Conservation (phyloP, 2,113 vertebrate genomes). For the Nematolebias whitei region DNA sequence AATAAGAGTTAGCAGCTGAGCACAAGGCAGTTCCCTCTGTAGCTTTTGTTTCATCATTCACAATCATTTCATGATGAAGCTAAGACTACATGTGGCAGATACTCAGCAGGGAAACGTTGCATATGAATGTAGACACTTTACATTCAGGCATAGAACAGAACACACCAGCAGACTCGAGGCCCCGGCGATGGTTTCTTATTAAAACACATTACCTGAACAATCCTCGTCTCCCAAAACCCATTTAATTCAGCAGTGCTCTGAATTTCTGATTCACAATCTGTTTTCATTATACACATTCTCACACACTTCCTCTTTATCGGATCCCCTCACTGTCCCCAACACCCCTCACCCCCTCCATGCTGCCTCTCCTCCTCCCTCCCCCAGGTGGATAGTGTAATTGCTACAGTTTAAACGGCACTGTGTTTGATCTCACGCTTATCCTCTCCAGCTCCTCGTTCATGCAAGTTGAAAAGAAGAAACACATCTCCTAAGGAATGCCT, state of each 20-base stretch:
- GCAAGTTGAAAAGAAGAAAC: conserved; percentile 57
- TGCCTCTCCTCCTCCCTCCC: conserved; percentile 26
- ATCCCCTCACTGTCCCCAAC: not conserved
- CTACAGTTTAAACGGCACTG: conserved; percentile 60
- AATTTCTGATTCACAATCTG: conserved; percentile 68
- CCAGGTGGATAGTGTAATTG: conserved; percentile 70
- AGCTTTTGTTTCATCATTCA: conserved; percentile 6
- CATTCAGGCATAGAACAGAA: not conserved
- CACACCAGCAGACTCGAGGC: conserved; percentile 15
- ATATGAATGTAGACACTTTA: not conserved
- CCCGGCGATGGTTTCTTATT: conserved; percentile 56
- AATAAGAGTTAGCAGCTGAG: not conserved
- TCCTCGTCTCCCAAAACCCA: conserved; percentile 61
- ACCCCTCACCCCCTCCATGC: not conserved
- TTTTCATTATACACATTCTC: conserved; percentile 61
- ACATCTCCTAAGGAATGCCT: conserved; percentile 36
- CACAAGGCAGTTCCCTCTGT: not conserved
- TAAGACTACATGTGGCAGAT: not conserved
- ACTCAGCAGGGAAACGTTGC: not conserved
- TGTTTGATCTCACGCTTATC: conserved; percentile 72
- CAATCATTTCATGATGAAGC: not conserved
- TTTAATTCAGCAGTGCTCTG: conserved; percentile 55
- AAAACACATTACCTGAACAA: conserved; percentile 66
- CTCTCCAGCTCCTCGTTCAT: conserved; percentile 51
- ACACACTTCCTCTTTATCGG: conserved; percentile 37